Evolutionary conservation across 1,140 invertebrate species (phyloP).

Genomic region (Caenorhabditis latens): DNA sequence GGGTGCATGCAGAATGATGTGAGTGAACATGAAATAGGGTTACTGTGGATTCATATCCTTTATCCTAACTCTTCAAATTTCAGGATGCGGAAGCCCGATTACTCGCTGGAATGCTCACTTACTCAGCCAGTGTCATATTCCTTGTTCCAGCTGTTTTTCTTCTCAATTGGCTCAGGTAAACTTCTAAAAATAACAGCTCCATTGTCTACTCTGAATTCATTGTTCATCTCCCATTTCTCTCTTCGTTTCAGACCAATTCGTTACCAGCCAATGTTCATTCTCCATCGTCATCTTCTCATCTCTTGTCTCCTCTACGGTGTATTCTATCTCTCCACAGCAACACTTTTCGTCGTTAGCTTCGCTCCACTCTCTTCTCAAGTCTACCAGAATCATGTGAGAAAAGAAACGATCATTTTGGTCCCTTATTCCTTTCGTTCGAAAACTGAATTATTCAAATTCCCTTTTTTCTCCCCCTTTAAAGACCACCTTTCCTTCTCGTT

Average conservation of each 20-base stretch:
- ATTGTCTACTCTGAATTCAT: too few species aligned
- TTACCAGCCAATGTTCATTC: conserved; percentile 78
- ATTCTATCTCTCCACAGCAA: conserved; percentile 75
- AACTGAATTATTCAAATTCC: conserved; percentile 27
- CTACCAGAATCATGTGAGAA: conserved; percentile 61
- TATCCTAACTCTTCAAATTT: conserved; percentile 46
- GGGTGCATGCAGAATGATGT: conserved; percentile 35
- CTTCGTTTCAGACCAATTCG: conserved; percentile 66
- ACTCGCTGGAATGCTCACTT: conserved; percentile 74
- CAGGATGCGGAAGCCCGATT: conserved; percentile 68
- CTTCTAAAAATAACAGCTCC: conserved; percentile 62
- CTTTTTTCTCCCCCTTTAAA: background rate
- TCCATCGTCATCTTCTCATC: conserved; percentile 81
- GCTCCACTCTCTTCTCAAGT: conserved; percentile 61
- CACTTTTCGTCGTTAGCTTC: conserved; percentile 79
- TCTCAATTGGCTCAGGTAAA: conserved; percentile 79
- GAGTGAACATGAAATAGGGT: background rate
- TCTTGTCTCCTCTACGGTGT: conserved; percentile 80
- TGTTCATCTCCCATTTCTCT: background rate
- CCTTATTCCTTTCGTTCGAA: background rate
- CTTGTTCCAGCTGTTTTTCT: conserved; percentile 79
- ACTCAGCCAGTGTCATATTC: conserved; percentile 78
- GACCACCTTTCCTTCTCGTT: background rate
- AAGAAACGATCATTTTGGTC: background rate
- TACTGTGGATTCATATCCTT: too few species aligned